phyloP scores from a whole-genome alignment of 92 coral and sea anemone species.

The Epizoanthus scotinus region DNA sequence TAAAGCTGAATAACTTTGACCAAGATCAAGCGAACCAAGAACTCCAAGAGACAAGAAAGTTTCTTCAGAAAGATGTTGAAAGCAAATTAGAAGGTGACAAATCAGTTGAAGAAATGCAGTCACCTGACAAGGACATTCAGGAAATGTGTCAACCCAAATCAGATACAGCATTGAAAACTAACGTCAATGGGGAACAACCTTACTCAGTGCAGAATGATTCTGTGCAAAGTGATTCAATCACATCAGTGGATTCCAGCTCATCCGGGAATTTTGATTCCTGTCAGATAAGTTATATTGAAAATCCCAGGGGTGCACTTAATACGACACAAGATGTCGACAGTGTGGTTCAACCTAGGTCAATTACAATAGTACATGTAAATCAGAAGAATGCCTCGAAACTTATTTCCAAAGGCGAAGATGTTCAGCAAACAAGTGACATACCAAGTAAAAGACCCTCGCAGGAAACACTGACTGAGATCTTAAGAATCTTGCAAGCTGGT shows the following conservation, averaged over 20 bases:
- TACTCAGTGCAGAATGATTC: constrained; percentile 40
- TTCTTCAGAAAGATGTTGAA: not conserved
- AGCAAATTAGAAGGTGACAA: constrained; percentile 1
- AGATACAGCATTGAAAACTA: not conserved
- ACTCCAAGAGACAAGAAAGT: not conserved
- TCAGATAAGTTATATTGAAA: not conserved
- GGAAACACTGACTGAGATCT: constrained; percentile 75
- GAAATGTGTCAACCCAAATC: not conserved
- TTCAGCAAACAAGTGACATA: constrained; percentile 58
- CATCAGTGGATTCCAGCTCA: constrained; percentile 57
- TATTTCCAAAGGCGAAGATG: not conserved
- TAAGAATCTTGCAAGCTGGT: constrained; percentile 62
- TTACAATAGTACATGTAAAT: not conserved
- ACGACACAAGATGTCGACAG: not conserved
- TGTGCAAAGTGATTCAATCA: constrained; percentile 58
- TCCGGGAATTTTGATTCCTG: constrained; percentile 25
- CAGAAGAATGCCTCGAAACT: constrained; percentile 19
- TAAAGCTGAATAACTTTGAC: constrained; percentile 10
- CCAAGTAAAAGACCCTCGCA: constrained; percentile 58
- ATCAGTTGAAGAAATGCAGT: not conserved
- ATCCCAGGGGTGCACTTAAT: constrained; percentile 12
- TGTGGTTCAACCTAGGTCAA: constrained; percentile 10
- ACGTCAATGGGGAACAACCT: constrained; percentile 6
- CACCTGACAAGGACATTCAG: not conserved
- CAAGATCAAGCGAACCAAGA: constrained; percentile 7